Conservation (phyloP, 2,113 vertebrate species). For the Sinocyclocheilus rhinocerous region DNA sequence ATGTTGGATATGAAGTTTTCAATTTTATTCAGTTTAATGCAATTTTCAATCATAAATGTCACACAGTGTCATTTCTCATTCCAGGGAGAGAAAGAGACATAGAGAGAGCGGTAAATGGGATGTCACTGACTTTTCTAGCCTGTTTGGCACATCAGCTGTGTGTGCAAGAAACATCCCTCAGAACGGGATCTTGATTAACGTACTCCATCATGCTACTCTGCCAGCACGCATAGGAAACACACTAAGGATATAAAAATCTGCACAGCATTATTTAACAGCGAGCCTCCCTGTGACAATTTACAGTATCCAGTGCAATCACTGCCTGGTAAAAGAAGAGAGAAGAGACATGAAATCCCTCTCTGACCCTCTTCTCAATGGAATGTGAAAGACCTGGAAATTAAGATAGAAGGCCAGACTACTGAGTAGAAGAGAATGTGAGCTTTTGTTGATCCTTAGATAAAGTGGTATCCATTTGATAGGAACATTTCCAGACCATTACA, state of each 20-base stretch:
- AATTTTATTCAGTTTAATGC: too few species aligned
- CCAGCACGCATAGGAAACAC: slow-evolving; percentile 41
- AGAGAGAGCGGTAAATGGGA: neutral
- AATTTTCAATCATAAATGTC: neutral
- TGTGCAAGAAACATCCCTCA: slow-evolving; percentile 61
- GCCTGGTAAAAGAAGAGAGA: slow-evolving; percentile 7
- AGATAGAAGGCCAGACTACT: neutral
- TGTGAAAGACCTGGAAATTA: neutral
- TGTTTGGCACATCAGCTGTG: slow-evolving; percentile 35
- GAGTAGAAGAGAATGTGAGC: neutral
- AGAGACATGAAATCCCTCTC: slow-evolving; percentile 26
- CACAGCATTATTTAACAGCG: slow-evolving; percentile 52
- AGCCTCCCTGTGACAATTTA: slow-evolving; percentile 49
- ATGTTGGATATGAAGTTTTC: neutral
- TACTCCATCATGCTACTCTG: slow-evolving; percentile 61
- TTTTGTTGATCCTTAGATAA: neutral
- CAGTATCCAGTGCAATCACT: slow-evolving; percentile 18
- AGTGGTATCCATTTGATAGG: neutral
- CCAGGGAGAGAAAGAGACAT: slow-evolving; percentile 21
- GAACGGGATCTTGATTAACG: slow-evolving; percentile 67
- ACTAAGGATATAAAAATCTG: slow-evolving; percentile 32
- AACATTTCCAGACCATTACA: neutral
- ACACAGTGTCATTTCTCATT: slow-evolving; percentile 37
- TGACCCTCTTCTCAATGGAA: slow-evolving; percentile 26
- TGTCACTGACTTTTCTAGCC: slow-evolving; percentile 43